Evolutionary conservation across 2,888 invertebrate species (phyloP).

Genomic region (Caenorhabditis sulstoni): DNA sequence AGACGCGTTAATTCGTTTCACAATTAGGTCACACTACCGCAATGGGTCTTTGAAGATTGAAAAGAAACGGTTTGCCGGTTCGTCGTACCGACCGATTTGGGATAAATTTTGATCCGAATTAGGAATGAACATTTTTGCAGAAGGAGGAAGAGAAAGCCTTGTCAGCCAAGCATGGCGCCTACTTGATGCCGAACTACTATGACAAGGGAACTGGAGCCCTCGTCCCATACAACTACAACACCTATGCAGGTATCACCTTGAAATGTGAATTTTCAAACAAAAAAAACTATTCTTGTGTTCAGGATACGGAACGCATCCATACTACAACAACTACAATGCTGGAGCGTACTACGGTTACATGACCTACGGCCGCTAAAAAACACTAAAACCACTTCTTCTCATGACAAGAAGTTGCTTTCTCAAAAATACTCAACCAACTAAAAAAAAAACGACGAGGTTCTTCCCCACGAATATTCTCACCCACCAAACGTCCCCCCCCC

Average conservation of each 20-base stretch:
- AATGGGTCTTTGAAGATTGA: slow-evolving; percentile 35
- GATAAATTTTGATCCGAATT: too few relatives aligned
- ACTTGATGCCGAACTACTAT: slow-evolving; percentile 74
- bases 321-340: slow-evolving; percentile 66
- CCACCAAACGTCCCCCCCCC: slow-evolving; percentile 28
- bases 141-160: slow-evolving; percentile 73
- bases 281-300: slow-evolving; percentile 11
- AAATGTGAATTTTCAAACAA: background rate
- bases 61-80: slow-evolving; percentile 21
- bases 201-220: slow-evolving; percentile 68
- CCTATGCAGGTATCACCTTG: slow-evolving; percentile 64
- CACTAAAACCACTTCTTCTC: slow-evolving; percentile 15
- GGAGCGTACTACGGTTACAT: slow-evolving; percentile 74
- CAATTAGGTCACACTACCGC: slow-evolving; percentile 44
- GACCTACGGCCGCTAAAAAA: slow-evolving; percentile 72
- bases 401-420: slow-evolving; percentile 36
- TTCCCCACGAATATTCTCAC: slow-evolving; percentile 28
- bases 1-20: slow-evolving; percentile 21
- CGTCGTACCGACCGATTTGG: background rate
- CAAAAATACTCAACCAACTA: background rate
- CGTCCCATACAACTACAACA: slow-evolving; percentile 71
- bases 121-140: slow-evolving; percentile 51
- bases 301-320: slow-evolving; percentile 66
- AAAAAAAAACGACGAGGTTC: slow-evolving; percentile 50
- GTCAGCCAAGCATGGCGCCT: slow-evolving; percentile 77